Percentiles rank a stretch among this genome's conserved stretches.
Evolutionary conservation across 2,113 vertebrate species (phyloP).

Genomic region (Grammomys surdaster): DNA sequence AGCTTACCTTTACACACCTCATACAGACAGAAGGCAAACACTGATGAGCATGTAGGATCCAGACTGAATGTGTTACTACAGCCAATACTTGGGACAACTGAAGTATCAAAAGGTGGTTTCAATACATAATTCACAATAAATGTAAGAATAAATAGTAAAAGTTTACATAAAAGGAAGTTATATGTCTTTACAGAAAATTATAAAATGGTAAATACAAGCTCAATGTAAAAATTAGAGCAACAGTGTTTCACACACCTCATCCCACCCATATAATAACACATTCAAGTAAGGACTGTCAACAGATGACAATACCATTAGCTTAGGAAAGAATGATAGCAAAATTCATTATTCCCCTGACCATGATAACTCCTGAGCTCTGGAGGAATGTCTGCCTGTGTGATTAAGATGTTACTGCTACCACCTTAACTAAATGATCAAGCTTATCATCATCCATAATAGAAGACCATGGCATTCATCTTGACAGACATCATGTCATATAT

Average conservation of each 20-base stretch:
- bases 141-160: neutral
- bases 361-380: neutral
- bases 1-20: neutral
- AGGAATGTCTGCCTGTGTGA: neutral
- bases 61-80: neutral
- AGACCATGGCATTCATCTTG: neutral
- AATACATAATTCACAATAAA: slow-evolving; percentile 29
- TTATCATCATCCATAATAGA: neutral
- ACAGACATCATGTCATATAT: neutral
- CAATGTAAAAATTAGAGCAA: neutral
- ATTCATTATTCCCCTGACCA: neutral
- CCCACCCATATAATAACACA: neutral
- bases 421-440: neutral
- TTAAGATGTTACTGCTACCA: neutral
- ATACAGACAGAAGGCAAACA: slow-evolving; percentile 13
- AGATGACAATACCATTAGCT: neutral
- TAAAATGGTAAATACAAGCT: neutral
- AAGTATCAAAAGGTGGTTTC: slow-evolving; percentile 11
- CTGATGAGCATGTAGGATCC: neutral
- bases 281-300: neutral
- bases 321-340: neutral
- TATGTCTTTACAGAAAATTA: slow-evolving; percentile 27
- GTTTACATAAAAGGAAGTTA: neutral
- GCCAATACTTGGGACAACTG: slow-evolving; percentile 13
- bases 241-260: neutral